Evolutionary conservation across 2,797 vertebrate genomes (phyloP), one percentile per base, ranked within the genome.

Genomic region (Hydrocynus forskahlii): DNA sequence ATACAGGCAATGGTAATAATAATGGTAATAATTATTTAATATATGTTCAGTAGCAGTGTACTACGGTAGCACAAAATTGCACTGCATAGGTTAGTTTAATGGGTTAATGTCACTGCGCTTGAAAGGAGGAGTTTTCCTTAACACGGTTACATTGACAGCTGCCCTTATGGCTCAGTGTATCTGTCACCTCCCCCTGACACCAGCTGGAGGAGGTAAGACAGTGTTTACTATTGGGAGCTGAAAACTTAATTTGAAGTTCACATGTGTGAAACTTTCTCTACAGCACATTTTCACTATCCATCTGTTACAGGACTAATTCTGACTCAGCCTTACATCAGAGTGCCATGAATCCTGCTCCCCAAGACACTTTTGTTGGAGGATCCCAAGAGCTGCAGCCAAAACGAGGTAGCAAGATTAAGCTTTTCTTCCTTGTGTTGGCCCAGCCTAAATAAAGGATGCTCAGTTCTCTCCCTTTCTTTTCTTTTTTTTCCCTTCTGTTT

Each of bases 301-400:
- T 79, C 68, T 72, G 14, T 54, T 76, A 29, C 92, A 99, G 98
- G 94, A 99, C 97, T 85, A 99, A 99, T 90, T 99, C 98, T 0
- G 98, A 99, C 91, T 99, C 98, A 2, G 98, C 98, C 84, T 92
- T 99, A 89, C 98, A 99, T 89, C 97, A 99, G 96, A 99, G 97
- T 86, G 94, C 97, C 84, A 96, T 98, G 96, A 95, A 96, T 66
- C 97, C 96, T 0, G 91, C 94, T 82, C 96, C 96, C 40, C 95
- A 96, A 85, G 97, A 99, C 77, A 87, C 96, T 81, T 99, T 97
- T 81, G 91, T 94, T 0, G 95, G 95, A 69, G 96, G 96, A 14
- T 96, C 97, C 0, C 97, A 98, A 89, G 97, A 99, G 73, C 90
- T 96, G 79, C 97, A 98, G 87, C 96, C 97, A 78, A 99, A 99